These are phyloP conservation scores for Drosophila flavopinicola DNA, from an alignment of 2,888 invertebrate species.

Conservation along the genomic window DNA sequence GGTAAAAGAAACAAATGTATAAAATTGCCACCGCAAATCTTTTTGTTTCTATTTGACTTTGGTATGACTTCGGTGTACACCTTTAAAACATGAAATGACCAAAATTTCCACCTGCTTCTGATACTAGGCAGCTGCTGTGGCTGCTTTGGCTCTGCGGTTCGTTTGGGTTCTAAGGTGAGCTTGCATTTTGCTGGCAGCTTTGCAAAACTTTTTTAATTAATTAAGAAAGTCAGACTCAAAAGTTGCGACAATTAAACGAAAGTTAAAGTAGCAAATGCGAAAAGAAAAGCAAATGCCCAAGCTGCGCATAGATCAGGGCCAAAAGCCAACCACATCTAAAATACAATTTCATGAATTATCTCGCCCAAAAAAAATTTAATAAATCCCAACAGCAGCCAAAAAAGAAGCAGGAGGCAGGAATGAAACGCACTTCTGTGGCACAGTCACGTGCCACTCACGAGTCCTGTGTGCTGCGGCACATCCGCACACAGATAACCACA, in stretches of 20 bases:
- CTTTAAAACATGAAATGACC: conserved; percentile 46
- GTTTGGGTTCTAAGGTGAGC: conserved; percentile 47
- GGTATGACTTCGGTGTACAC: conserved; percentile 45
- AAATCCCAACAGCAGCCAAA: conserved; percentile 53
- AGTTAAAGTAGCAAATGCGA: conserved; percentile 55
- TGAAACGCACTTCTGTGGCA: conserved; percentile 52
- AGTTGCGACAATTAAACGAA: conserved; percentile 72
- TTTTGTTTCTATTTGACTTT: conserved; percentile 59
- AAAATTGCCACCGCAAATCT: conserved; percentile 55
- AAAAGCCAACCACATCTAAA: conserved; percentile 62
- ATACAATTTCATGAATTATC: conserved; percentile 57
- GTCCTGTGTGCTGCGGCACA: conserved; percentile 54
- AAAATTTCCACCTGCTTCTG: conserved; percentile 27
- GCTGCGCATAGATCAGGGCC: conserved; percentile 13
- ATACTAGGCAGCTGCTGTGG: too few relatives aligned
- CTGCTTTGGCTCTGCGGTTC: conserved; percentile 19
- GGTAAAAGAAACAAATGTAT: neutral
- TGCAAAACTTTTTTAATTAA: conserved; percentile 74
- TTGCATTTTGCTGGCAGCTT: conserved; percentile 45
- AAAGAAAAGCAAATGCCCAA: conserved; percentile 24
- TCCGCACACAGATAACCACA: conserved; percentile 35
- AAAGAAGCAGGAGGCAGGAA: conserved; percentile 9
- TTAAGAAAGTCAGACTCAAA: conserved; percentile 63
- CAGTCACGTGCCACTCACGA: conserved; percentile 68
- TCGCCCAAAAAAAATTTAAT: conserved; percentile 58